Evolutionary conservation across 2,888 invertebrate genomes (phyloP).

Genomic region (Taphrorychus bicolor): DNA sequence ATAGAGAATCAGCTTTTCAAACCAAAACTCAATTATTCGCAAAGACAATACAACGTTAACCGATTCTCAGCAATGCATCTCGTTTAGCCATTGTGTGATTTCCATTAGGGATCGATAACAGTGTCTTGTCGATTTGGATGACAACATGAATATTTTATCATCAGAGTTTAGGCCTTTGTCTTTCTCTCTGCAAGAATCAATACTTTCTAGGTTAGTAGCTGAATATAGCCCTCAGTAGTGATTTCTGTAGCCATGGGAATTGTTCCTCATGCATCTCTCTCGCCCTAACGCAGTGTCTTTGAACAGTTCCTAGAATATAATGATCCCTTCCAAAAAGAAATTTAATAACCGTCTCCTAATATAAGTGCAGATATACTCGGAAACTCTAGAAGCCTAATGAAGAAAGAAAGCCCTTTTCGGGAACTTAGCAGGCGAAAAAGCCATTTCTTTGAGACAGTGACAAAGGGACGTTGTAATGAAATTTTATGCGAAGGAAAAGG

Average conservation of each 20-base stretch:
- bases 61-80: not conserved
- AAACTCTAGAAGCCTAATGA: slow-evolving; percentile 29
- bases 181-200: not conserved
- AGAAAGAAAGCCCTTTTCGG: slow-evolving; percentile 28
- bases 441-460: slow-evolving; percentile 35
- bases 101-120: slow-evolving; percentile 5
- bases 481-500: slow-evolving; percentile 31
- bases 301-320: not conserved
- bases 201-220: not conserved
- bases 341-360: slow-evolving; percentile 26
- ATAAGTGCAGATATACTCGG: slow-evolving; percentile 27
- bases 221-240: too few relatives aligned
- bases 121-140: not conserved
- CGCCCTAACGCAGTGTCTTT: not conserved
- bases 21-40: not conserved
- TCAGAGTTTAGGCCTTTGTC: not conserved
- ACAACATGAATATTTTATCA: not conserved
- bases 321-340: slow-evolving; percentile 11
- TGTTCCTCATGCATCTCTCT: not conserved
- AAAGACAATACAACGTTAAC: not conserved
- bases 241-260: too few relatives aligned
- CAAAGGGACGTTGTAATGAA: slow-evolving; percentile 37
- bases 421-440: slow-evolving; percentile 24
- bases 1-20: not conserved
- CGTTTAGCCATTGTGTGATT: slow-evolving; percentile 4